Base-by-base conservation (phyloP, 2,113 vertebrate genomes). In the Gopherus evgoodei region DNA sequence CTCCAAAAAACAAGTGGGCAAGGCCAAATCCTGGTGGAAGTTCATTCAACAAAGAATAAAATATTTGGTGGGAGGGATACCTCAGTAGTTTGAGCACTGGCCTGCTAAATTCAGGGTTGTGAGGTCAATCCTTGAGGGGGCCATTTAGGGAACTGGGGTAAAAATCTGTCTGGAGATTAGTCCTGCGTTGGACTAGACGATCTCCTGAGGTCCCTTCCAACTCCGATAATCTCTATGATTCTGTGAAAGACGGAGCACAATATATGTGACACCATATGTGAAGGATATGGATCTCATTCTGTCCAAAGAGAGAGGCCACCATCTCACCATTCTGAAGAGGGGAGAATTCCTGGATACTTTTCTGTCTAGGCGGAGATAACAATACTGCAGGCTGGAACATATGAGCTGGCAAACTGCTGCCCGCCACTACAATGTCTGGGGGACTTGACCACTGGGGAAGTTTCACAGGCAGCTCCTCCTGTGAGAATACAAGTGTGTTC, bases 321-420 rank as follows among this genome's bases (percentile, higher is more conserved):
- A 84, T 75, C 98, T 98, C 93, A 98, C 98, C 96, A 0, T 98
- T 96, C 84, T 93, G 97, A 62, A 95, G 9, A n/a, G 91, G 91
- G 92, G 81, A 95, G 91, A 89, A 96, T 79, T 97, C 96, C 27
- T 95, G 92, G 94, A 89, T 98, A 96, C 98, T 98, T 86, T 97
- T 98, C 96, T 99, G 99, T 49, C 96, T 98, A 31, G 99, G 99
- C 1, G 99, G 99, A 16, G 99, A 99, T 90, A 99, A 98, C 89
- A 99, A 88, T 59, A 99, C 97, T 35, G 99, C 99, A 35, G 99
- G 98, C 85, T 98, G 95, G 79, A 98, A 97, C 31, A 96, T 0
- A 11, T 87, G 97, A 83, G 81, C 22, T 42, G 98, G 95, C 13
- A 97, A 95, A 42, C 91, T 76, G 65, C 76, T 82, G 25, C 35